Conservation (phyloP, 2,888 invertebrate genomes). For the Macrosoma leucophasiata region DNA sequence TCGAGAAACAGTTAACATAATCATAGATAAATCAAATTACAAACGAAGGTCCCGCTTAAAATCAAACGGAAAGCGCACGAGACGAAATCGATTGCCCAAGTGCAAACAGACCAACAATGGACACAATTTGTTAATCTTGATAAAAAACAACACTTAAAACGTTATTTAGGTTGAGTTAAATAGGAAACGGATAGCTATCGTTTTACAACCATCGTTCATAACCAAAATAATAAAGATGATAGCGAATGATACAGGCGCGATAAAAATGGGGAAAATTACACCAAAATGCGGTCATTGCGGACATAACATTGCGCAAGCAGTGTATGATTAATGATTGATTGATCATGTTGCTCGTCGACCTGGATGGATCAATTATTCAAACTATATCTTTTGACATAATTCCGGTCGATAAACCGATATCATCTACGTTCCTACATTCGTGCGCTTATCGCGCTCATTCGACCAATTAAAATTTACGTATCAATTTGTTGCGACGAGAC, state of each 20-base stretch:
- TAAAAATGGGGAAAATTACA: conserved; percentile 45
- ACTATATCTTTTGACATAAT: conserved; percentile 56
- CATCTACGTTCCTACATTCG: conserved; percentile 9
- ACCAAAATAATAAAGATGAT: conserved; percentile 33
- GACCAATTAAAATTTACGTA: conserved; percentile 20
- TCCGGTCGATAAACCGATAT: conserved; percentile 41
- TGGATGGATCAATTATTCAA: conserved; percentile 55
- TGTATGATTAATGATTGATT: conserved; percentile 60
- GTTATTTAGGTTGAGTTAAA: conserved; percentile 42
- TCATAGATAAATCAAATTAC: no score
- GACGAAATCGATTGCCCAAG: conserved; percentile 22
- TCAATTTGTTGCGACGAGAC: conserved; percentile 17
- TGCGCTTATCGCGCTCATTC: conserved; percentile 6
- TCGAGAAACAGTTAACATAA: no score
- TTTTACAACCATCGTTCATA: conserved; percentile 32
- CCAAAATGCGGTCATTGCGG: conserved; percentile 39
- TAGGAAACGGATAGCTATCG: conserved; percentile 31
- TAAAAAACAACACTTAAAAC: conserved; percentile 31
- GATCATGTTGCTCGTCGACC: conserved; percentile 44
- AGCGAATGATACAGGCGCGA: conserved; percentile 18
- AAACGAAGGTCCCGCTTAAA: no score
- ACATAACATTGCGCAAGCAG: conserved; percentile 47
- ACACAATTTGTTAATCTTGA: conserved; percentile 21
- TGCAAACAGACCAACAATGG: conserved; percentile 23
- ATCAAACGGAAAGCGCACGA: conserved; percentile 17